Evolutionary conservation across 2,797 vertebrate species (phyloP).

Genomic region (Eulemur mongoz): DNA sequence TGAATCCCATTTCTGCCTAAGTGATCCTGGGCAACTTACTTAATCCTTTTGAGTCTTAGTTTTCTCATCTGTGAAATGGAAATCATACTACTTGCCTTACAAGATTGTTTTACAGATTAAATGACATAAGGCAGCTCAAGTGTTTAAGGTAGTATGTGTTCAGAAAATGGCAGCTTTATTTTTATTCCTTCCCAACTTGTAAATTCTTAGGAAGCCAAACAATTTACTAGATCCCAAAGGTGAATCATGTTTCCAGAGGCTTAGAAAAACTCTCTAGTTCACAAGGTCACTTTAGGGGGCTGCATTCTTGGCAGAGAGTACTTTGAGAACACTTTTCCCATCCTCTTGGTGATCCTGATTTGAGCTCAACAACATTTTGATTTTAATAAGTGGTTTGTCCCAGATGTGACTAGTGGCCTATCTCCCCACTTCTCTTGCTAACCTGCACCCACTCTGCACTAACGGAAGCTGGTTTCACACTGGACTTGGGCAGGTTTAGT

Average conservation of each 20-base stretch:
- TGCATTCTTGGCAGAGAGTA: background rate
- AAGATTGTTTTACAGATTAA: background rate
- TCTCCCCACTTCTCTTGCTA: background rate
- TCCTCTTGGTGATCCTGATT: background rate
- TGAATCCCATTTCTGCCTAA: background rate
- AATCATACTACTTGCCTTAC: background rate
- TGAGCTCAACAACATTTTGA: background rate
- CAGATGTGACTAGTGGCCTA: background rate
- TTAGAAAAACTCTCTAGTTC: background rate
- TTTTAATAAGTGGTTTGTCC: background rate
- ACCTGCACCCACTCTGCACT: background rate
- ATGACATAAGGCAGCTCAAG: background rate
- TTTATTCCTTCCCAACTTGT: background rate
- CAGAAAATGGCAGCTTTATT: slow-evolving; percentile 19
- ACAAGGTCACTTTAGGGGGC: background rate
- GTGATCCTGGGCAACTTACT: background rate
- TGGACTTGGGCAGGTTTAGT: background rate
- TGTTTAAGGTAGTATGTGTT: background rate
- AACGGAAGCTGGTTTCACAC: background rate
- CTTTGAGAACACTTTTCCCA: background rate
- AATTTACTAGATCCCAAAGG: background rate
- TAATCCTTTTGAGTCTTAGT: background rate
- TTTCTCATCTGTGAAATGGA: slow-evolving; percentile 15
- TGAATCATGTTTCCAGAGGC: background rate
- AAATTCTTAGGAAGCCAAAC: slow-evolving; percentile 3